A percentile compares a stretch with the other conserved stretches of the same genome.
phyloP scores from a whole-genome alignment of 1,140 invertebrate species.

The Megalopta genalis region DNA sequence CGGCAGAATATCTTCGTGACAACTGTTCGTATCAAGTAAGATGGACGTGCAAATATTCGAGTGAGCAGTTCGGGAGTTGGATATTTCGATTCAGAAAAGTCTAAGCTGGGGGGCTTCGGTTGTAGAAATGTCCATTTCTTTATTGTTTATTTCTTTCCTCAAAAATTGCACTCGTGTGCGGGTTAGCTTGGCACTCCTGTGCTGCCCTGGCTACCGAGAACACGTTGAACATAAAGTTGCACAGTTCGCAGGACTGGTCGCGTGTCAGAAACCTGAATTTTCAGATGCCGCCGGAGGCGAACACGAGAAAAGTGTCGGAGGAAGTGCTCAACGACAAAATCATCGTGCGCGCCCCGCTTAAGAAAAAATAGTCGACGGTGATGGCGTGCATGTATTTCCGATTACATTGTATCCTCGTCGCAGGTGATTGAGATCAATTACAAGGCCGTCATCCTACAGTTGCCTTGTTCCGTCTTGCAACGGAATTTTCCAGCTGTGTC shows the following conservation, averaged over 20 bases:
- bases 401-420: background rate
- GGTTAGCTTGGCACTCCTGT: too few relatives aligned
- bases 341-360: constrained; percentile 40
- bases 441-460: constrained; percentile 19
- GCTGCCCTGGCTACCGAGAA: constrained; percentile 53
- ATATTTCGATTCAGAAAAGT: too few relatives aligned
- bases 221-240: constrained; percentile 59
- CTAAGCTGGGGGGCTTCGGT: too few relatives aligned
- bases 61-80: too few relatives aligned
- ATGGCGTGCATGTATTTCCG: background rate
- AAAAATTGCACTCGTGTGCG: too few relatives aligned
- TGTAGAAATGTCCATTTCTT: too few relatives aligned
- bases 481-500: too few relatives aligned
- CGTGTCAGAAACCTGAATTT: constrained; percentile 51
- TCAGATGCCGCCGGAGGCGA: constrained; percentile 52
- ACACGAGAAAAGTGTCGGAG: constrained; percentile 53
- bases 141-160: too few relatives aligned
- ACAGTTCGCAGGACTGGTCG: constrained; percentile 40
- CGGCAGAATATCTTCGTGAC: too few relatives aligned
- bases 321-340: constrained; percentile 55
- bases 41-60: too few relatives aligned
- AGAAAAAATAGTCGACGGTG: background rate
- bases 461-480: too few relatives aligned
- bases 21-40: too few relatives aligned
- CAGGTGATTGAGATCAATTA: constrained; percentile 7